Base-by-base conservation (phyloP, 2,888 invertebrate species). In the Cepaea hortensis region DNA sequence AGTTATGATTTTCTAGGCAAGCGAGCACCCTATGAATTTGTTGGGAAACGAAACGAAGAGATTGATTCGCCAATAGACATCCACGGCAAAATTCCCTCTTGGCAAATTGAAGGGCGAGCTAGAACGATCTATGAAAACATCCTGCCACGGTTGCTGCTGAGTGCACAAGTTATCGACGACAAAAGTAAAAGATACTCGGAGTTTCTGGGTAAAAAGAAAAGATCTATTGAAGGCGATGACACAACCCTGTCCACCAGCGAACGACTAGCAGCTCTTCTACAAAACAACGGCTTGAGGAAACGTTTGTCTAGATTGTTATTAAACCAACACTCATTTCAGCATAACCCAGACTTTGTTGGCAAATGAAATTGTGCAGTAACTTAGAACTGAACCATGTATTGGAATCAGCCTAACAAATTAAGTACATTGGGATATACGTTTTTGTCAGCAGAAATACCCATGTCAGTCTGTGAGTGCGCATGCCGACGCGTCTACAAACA, bases 201-300 rank as follows among this genome's bases (percentile, higher is more conserved):
- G 35, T 85, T 85, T 48, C 23, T 85, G 11, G 85, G 85, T 50
- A 84, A 77, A 62, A 20, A 76, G 15, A 79, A 85, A 61, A 79
- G 85, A 61, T 35, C 23, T 15, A 35, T 55, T 7, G 85, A 85
- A 55, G 11, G 35, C 3, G 80, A 70, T n/a, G 46, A 70, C 3
- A 2, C 79, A 15, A 20, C 35, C 65, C 46, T 84, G 65, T 46
- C 84, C 13, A 76, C 76, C 65, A 79, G 70, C 61, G 79, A 68
- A 11, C 61, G 85, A 35, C 35, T 85, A 20, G 85, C 85, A 7
- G 85, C 85, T 15, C 55, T 85, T 2, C 80, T 85, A 7, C 55
- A 61, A 18, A 85, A 85, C 79, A 77, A 50, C 68, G 79, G 79
- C 70, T 23, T 85, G 35, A 61, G 85, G 15, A 85, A 85, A 55